A percentile compares a stretch with the other conserved stretches of the same genome.
These are phyloP conservation scores for Cheilosia pagana DNA, from an alignment of 2,888 invertebrate species.

Conservation along the genomic window DNA sequence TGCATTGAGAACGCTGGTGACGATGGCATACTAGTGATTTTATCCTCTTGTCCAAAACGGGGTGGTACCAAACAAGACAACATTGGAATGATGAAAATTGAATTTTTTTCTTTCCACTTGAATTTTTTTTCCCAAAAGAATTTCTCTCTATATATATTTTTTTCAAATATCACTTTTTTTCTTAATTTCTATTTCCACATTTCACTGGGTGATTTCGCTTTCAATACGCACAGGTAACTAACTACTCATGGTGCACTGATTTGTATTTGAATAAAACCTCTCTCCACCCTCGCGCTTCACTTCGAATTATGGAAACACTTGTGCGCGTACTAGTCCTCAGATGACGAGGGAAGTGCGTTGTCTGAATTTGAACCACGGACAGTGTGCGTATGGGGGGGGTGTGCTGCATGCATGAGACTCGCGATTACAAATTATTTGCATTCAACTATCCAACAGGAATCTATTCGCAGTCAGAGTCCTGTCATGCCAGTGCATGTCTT, in stretches of 20 bases:
- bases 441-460: constrained; percentile 60
- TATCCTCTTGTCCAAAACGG: constrained; percentile 84
- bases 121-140: constrained; percentile 29
- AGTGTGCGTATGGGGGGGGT: constrained; percentile 39
- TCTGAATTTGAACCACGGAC: constrained; percentile 29
- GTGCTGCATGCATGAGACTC: constrained; percentile 25
- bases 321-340: constrained; percentile 13
- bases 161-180: constrained; percentile 16
- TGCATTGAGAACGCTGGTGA: constrained; percentile 84
- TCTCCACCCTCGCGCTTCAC: too few species aligned
- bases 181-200: constrained; percentile 9
- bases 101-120: constrained; percentile 59
- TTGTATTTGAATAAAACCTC: too few species aligned
- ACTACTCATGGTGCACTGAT: neutral
- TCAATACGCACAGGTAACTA: constrained; percentile 10
- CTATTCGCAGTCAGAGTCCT: neutral
- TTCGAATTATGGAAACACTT: constrained; percentile 33
- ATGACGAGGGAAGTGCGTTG: constrained; percentile 47
- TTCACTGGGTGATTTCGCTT: constrained; percentile 15
- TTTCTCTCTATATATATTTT: constrained; percentile 35
- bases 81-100: constrained; percentile 82
- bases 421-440: constrained; percentile 59
- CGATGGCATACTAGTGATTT: constrained; percentile 83
- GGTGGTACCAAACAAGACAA: constrained; percentile 84
- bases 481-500: constrained; percentile 53